Percentiles rank a stretch among this genome's conserved stretches.
These are phyloP conservation scores for Aphyosemion australe DNA, from an alignment of 2,113 vertebrate genomes.

Conservation along the genomic window DNA sequence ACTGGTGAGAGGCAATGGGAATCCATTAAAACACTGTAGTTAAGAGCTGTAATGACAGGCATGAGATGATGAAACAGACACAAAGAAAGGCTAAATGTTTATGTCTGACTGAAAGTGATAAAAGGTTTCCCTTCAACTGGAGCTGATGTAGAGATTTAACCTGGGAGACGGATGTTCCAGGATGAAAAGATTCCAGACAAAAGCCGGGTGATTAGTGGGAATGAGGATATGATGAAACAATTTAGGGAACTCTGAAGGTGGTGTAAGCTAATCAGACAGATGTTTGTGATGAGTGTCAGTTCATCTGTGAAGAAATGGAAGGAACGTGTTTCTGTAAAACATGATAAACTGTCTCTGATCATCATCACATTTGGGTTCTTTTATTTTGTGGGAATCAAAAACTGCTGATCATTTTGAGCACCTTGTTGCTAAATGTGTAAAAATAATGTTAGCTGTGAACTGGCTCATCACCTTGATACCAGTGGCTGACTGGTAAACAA, in stretches of 20 bases:
- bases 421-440: too few species aligned
- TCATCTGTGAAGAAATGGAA: not conserved
- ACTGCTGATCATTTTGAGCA: too few species aligned
- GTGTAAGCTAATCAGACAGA: not conserved
- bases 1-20: constrained; percentile 27
- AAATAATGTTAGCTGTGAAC: too few species aligned
- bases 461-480: too few species aligned
- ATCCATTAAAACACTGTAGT: constrained; percentile 32
- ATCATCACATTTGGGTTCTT: not conserved
- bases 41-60: constrained; percentile 37
- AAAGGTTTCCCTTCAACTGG: constrained; percentile 29
- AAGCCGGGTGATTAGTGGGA: constrained; percentile 25
- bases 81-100: constrained; percentile 32
- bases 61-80: constrained; percentile 45
- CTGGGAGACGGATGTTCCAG: constrained; percentile 18
- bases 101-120: constrained; percentile 34
- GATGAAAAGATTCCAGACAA: constrained; percentile 32
- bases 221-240: constrained; percentile 32
- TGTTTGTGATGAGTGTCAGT: not conserved
- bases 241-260: constrained; percentile 8
- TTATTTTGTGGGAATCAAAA: not conserved
- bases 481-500: too few species aligned
- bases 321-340: not conserved
- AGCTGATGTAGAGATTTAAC: constrained; percentile 9
- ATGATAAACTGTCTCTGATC: not conserved